These are phyloP conservation scores for Phaethornis superciliosus DNA, from an alignment of 2,113 vertebrate species.

Conservation along the genomic window DNA sequence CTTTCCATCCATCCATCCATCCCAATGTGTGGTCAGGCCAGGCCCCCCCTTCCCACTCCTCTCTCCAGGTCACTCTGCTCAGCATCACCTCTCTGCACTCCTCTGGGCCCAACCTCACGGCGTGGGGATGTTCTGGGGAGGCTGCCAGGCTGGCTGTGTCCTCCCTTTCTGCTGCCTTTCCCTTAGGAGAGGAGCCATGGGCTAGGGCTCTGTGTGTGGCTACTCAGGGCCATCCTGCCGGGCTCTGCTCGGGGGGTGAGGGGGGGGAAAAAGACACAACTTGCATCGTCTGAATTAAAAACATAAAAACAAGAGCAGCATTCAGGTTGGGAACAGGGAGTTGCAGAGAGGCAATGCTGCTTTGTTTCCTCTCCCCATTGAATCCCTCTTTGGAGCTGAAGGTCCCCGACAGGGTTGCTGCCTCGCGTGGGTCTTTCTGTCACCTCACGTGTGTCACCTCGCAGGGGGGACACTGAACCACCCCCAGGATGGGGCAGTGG, in stretches of 20 bases:
- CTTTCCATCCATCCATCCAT: background rate
- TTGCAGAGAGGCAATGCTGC: background rate
- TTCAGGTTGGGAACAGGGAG: background rate
- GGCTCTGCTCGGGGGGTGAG: background rate
- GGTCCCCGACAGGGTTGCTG: background rate
- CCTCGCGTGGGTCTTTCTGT: background rate
- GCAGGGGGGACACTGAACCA: rapidly evolving
- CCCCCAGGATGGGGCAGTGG: rapidly evolving
- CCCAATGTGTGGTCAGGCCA: conserved; percentile 9
- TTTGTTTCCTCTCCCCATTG: background rate
- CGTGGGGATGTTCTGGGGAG: background rate
- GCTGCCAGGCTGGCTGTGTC: background rate
- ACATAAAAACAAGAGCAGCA: background rate
- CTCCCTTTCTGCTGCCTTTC: background rate
- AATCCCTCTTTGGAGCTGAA: background rate
- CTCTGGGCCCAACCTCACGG: background rate
- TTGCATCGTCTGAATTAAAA: rapidly evolving
- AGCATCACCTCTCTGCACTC: background rate
- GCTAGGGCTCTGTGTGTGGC: background rate
- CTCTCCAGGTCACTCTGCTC: background rate
- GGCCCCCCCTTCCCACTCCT: background rate
- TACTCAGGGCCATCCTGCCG: background rate
- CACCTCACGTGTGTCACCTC: background rate
- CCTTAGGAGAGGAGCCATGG: background rate
- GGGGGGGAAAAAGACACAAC: background rate